Base-by-base conservation (phyloP, 2,888 invertebrate species). In the Mesoligia furuncula region DNA sequence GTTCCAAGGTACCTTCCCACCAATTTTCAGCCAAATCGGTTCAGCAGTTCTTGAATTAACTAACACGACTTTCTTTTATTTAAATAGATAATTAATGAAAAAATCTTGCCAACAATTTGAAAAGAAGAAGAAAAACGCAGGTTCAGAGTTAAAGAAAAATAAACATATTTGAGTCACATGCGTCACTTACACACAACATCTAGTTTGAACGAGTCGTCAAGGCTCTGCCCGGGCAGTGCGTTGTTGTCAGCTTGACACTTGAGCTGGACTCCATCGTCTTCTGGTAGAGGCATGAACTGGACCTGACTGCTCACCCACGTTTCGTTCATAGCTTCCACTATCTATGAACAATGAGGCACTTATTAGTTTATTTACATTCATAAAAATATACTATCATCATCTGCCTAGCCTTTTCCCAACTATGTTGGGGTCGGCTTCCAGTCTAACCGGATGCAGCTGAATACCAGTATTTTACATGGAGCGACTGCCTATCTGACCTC, bases 221-320 rank as follows among this genome's bases (percentile, higher is more conserved):
- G 97, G 87, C 97, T 98, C 77, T 98, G 98, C 70, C 98, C 98
- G 20, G 98, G 97, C 82, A 99, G 97, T 83, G 98, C 97, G 75
- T 98, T 98, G 97, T 99, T 99, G 92, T 98, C 98, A 9, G 98
- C 98, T 90, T 98, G 98, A 93, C 99, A 99, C 93, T 98, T 98
- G 85, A 99, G 97, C 92, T 97, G 97, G 77, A 98, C 98, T 13
- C 98, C 98, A 91, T 99, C 98, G 93, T 99, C 99, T 91, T 98
- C 98, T 2, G 98, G 98, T 87, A 98, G 96, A 27, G 99, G 99
- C 89, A 98, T 97, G 94, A 99, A 98, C 87, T 98, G 98, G 87
- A 99, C 95, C 74, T 97, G 98, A 93, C 98, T 99, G 92, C 97
- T 97, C 81, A 98, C 98, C 93, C 97, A 97, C 42, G 98, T 98